Evolutionary conservation across 2,113 vertebrate species (phyloP).

Genomic region (Copsychus sechellarum): DNA sequence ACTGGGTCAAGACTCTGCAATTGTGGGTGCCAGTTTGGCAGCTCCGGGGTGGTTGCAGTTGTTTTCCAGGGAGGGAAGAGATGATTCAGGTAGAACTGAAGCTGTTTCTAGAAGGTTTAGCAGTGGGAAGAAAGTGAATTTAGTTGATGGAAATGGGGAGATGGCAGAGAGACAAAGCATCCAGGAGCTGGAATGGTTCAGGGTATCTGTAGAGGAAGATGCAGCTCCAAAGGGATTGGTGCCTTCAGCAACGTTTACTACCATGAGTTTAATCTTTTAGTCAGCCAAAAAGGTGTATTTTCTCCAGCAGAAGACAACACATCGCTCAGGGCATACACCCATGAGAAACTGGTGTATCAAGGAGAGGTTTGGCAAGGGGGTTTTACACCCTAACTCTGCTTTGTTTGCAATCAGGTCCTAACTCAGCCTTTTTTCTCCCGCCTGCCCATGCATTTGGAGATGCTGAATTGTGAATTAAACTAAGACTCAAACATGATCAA

Average conservation of each 20-base stretch:
- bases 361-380: not conserved
- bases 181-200: not conserved
- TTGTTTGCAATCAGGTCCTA: not conserved
- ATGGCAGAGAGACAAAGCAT: not conserved
- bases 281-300: not conserved
- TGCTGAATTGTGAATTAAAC: not conserved
- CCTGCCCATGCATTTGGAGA: not conserved
- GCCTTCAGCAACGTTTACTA: not conserved
- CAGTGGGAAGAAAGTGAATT: not conserved
- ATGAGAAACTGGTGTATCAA: not conserved
- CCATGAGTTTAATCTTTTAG: not conserved
- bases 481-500: not conserved
- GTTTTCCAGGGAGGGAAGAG: slow-evolving; percentile 24
- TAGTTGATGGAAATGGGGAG: not conserved
- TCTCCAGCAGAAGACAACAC: not conserved
- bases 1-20: slow-evolving; percentile 52
- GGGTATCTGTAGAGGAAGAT: not conserved
- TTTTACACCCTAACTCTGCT: not conserved
- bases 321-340: not conserved
- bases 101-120: slow-evolving; percentile 1
- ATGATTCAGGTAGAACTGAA: not conserved
- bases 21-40: slow-evolving; percentile 61
- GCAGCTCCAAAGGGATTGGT: not conserved
- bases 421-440: not conserved
- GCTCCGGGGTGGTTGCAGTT: not conserved